These are phyloP conservation scores for Pedionomus torquatus DNA, from an alignment of 2,113 vertebrate genomes.

Conservation along the genomic window DNA sequence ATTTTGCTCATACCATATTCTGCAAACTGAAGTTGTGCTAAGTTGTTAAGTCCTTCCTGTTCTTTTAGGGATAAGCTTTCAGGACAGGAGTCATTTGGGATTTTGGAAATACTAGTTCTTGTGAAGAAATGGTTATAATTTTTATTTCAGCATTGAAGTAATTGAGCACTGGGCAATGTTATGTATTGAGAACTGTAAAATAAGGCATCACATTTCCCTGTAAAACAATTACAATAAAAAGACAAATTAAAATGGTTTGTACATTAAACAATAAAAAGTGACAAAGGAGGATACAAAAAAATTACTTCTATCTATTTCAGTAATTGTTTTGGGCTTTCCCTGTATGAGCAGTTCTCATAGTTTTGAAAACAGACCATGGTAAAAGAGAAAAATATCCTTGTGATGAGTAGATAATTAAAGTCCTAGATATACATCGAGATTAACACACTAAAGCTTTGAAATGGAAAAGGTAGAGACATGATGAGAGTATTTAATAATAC, in stretches of 20 bases:
- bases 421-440: not conserved
- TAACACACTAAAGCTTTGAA: not conserved
- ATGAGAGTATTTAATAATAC: not conserved
- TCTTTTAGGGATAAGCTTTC: not conserved
- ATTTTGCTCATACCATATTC: not conserved
- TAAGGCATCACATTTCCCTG: not conserved
- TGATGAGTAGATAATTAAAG: not conserved
- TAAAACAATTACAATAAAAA: not conserved
- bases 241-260: not conserved
- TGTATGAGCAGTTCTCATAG: not conserved
- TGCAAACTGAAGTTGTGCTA: not conserved
- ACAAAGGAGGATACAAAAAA: not conserved
- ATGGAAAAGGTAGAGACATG: not conserved
- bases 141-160: not conserved
- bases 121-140: not conserved
- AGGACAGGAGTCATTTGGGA: not conserved
- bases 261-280: not conserved
- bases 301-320: not conserved
- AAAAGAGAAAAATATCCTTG: not conserved
- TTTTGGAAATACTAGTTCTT: not conserved
- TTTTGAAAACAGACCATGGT: not conserved
- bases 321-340: not conserved
- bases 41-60: not conserved
- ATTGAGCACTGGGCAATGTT: not conserved
- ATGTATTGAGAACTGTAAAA: not conserved